phyloP scores from a whole-genome alignment of 23 tunicate species.

The Trididemnum miniatum region DNA sequence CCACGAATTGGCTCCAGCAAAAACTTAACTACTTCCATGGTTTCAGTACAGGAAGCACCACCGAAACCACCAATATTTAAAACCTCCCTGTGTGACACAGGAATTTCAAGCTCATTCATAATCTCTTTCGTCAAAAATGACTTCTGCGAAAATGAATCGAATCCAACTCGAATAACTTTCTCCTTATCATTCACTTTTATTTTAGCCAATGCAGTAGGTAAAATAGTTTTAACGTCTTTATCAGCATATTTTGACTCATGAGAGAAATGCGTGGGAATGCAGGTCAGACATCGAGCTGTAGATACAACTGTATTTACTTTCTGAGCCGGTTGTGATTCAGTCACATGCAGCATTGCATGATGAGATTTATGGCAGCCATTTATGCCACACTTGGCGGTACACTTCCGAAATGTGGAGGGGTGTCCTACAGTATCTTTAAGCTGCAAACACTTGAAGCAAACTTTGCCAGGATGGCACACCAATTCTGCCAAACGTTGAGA shows the following conservation, averaged over 20 bases:
- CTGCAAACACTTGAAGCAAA: not conserved
- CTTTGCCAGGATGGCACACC: not conserved
- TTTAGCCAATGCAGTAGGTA: not conserved
- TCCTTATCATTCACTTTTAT: not conserved
- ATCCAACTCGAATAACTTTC: not conserved
- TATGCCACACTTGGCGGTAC: not conserved
- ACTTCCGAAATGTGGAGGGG: not conserved
- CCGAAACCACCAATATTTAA: conserved; percentile 3
- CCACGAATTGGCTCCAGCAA: not conserved
- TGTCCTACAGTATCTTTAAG: not conserved
- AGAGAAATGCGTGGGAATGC: not conserved
- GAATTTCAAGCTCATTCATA: not conserved
- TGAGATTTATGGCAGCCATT: not conserved
- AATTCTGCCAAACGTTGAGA: not conserved
- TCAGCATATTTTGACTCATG: not conserved
- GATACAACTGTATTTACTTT: not conserved
- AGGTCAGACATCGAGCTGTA: no score
- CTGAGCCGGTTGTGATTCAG: not conserved
- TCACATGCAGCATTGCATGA: not conserved
- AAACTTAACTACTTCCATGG: not conserved
- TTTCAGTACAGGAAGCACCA: not conserved
- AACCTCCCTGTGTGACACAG: not conserved
- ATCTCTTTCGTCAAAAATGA: not conserved
- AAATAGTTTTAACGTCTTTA: no score
- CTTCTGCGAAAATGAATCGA: not conserved